A percentile compares a stretch with the other conserved stretches of the same genome.
These are phyloP conservation scores for Capromys pilorides DNA, from an alignment of 2,797 vertebrate genomes.

Conservation along the genomic window DNA sequence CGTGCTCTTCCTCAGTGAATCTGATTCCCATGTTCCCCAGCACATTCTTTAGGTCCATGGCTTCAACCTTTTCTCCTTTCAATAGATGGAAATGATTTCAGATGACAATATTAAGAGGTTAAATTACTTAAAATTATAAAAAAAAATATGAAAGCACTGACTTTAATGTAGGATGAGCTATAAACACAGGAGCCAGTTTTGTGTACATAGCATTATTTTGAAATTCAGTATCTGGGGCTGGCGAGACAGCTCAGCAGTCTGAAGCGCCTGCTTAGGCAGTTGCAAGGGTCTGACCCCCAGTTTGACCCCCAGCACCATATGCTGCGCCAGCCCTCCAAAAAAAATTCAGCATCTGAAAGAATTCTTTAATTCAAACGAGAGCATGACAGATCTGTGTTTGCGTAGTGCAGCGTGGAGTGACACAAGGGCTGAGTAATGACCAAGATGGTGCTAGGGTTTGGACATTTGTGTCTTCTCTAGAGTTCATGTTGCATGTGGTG, in stretches of 20 bases:
- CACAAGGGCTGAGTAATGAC: not conserved
- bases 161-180: not conserved
- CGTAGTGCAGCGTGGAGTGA: not conserved
- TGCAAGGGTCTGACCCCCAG: no score
- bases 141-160: not conserved
- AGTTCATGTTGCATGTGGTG: no score
- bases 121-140: not conserved
- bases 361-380: not conserved
- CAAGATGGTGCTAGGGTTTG: not conserved
- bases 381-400: not conserved
- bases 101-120: slow-evolving; percentile 9
- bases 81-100: slow-evolving; percentile 45
- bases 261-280: no score
- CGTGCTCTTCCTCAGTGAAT: slow-evolving; percentile 55
- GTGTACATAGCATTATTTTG: not conserved
- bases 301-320: no score
- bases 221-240: not conserved
- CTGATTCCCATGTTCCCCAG: slow-evolving; percentile 63
- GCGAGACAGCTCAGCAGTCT: no score
- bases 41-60: slow-evolving; percentile 20
- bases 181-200: not conserved
- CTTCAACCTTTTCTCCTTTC: slow-evolving; percentile 61
- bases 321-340: no score
- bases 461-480: not conserved
- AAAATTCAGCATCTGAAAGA: not conserved